phyloP scores from a whole-genome alignment of 2,888 invertebrate genomes.

The Ectemnius lituratus region DNA sequence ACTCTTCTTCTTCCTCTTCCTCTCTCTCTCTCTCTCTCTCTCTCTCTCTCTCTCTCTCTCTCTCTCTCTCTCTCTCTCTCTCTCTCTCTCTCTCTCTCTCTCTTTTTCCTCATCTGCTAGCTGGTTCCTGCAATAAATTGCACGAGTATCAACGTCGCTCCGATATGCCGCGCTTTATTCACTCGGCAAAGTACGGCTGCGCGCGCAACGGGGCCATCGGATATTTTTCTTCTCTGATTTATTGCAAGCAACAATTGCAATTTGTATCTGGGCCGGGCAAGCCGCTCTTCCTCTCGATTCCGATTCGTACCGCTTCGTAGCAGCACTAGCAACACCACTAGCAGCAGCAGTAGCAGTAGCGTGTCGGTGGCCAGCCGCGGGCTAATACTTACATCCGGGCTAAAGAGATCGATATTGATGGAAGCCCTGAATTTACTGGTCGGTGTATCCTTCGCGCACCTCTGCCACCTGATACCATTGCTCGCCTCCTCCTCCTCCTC shows the following conservation, averaged over 20 bases:
- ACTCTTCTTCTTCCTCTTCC: neutral
- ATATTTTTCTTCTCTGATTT: slow-evolving; percentile 25
- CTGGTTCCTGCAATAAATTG: slow-evolving; percentile 29
- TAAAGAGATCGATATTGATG: slow-evolving; percentile 10
- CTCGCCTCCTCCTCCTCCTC: neutral
- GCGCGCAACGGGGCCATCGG: neutral
- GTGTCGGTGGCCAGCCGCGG: neutral
- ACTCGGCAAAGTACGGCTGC: slow-evolving; percentile 7
- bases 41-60: neutral
- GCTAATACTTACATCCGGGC: slow-evolving; percentile 3
- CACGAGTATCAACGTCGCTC: slow-evolving; percentile 26
- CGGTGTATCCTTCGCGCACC: neutral
- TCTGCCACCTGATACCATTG: neutral
- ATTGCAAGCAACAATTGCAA: slow-evolving; percentile 21
- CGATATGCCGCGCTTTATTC: slow-evolving; percentile 14
- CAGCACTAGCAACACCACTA: too few species aligned
- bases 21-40: neutral
- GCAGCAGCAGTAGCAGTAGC: too few species aligned
- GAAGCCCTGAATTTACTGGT: neutral
- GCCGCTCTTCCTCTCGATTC: neutral
- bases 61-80: neutral
- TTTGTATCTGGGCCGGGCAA: slow-evolving; percentile 3
- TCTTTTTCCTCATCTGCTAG: neutral
- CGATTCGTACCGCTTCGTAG: too few species aligned
- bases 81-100: neutral